Evolutionary conservation across 2,113 vertebrate species (phyloP).

Genomic region (Brienomyrus brachyistius): DNA sequence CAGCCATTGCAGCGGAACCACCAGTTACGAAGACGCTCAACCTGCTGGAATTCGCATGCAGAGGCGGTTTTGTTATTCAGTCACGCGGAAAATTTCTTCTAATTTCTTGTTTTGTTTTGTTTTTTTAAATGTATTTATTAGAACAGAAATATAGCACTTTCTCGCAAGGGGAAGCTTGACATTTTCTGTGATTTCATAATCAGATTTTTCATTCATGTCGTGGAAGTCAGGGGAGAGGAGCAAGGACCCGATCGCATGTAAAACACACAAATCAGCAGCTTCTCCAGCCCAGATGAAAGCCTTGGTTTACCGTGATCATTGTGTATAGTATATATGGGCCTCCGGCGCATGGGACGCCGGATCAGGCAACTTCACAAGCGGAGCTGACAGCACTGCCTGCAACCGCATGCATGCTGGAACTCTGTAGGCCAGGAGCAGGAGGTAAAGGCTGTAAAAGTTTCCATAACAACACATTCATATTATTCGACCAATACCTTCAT

Average conservation of each 20-base stretch:
- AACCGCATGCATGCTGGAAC: background rate
- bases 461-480: background rate
- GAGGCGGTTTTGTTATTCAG: background rate
- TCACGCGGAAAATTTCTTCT: background rate
- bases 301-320: no score
- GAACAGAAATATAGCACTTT: background rate
- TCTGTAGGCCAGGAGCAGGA: background rate
- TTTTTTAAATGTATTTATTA: background rate
- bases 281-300: background rate
- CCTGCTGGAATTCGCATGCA: background rate
- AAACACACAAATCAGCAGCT: background rate
- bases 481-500: background rate
- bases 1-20: background rate
- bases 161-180: background rate
- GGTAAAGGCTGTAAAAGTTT: background rate
- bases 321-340: no score
- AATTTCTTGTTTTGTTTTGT: background rate
- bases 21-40: background rate
- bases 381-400: background rate
- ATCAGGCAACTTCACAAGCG: background rate
- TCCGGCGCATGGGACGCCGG: no score
- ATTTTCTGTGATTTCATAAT: background rate
- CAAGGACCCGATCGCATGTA: background rate
- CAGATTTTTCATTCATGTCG: background rate
- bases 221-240: background rate